Evolutionary conservation across 2,888 invertebrate genomes (phyloP).

Genomic region (Aphodius granarius): DNA sequence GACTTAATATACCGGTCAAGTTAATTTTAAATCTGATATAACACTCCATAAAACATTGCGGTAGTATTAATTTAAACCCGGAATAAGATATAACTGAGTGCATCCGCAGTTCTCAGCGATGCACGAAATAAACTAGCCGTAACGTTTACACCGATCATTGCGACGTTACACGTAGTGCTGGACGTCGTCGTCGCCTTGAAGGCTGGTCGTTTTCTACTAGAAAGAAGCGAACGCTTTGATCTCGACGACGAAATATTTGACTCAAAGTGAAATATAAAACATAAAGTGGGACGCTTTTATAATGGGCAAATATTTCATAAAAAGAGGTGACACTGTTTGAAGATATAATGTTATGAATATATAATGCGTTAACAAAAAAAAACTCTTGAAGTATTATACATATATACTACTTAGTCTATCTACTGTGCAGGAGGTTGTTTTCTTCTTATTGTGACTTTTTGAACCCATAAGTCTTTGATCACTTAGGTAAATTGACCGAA

Average conservation of each 20-base stretch:
- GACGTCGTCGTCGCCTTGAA: conserved; percentile 4
- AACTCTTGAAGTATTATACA: no score
- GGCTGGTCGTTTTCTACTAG: not conserved
- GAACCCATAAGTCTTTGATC: no score
- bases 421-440: no score
- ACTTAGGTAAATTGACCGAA: no score
- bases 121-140: not conserved
- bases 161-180: not conserved
- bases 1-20: not conserved
- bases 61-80: not conserved
- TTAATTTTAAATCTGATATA: not conserved
- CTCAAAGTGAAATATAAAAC: not conserved
- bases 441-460: no score
- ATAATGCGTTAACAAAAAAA: no score
- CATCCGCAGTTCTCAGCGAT: not conserved
- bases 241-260: not conserved
- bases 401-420: no score
- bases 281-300: not conserved
- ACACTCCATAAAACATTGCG: not conserved
- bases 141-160: not conserved
- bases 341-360: no score
- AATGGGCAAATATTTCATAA: not conserved
- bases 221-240: not conserved
- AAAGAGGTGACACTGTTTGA: not conserved
- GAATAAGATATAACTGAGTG: not conserved